Percentiles rank a stretch among this genome's conserved stretches.
These are phyloP conservation scores for Eupeodes corollae DNA, from an alignment of 1,140 invertebrate genomes.

Conservation along the genomic window DNA sequence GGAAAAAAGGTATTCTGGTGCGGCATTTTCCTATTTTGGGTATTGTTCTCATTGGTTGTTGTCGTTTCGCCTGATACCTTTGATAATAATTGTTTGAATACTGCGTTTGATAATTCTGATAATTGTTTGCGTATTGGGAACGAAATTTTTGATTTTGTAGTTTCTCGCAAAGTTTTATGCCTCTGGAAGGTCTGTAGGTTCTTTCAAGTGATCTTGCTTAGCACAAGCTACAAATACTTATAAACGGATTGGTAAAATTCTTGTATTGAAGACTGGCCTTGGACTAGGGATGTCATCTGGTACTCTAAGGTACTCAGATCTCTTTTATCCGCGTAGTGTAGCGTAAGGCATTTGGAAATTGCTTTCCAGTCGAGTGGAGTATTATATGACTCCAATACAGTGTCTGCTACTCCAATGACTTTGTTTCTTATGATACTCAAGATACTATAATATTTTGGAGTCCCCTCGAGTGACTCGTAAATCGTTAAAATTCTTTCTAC, in stretches of 20 bases:
- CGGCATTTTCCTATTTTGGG: too few species aligned
- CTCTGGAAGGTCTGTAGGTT: constrained; percentile 1
- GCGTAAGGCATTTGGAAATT: constrained; percentile 6
- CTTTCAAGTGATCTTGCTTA: background rate
- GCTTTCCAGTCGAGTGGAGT: too few species aligned
- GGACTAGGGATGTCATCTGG: constrained; percentile 10
- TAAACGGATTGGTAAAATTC: constrained; percentile 6
- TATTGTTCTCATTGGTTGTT: too few species aligned
- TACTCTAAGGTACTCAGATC: too few species aligned
- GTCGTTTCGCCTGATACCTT: too few species aligned
- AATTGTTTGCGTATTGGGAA: background rate
- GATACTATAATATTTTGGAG: constrained; percentile 11
- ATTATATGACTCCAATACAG: too few species aligned
- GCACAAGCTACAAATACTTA: constrained; percentile 3
- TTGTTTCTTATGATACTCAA: constrained; percentile 9
- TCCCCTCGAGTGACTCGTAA: constrained; percentile 1
- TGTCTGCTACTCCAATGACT: constrained; percentile 7
- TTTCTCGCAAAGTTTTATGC: constrained; percentile 1
- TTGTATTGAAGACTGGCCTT: constrained; percentile 5
- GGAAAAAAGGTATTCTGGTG: too few species aligned
- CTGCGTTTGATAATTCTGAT: too few species aligned
- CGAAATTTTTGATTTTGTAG: constrained; percentile 1
- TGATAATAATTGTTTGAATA: too few species aligned
- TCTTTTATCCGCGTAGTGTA: too few species aligned
- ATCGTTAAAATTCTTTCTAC: constrained; percentile 5